A percentile compares a stretch with the other conserved stretches of the same genome.
Evolutionary conservation across 2,797 vertebrate species (phyloP).

Genomic region (Enteromius trimaculatus): DNA sequence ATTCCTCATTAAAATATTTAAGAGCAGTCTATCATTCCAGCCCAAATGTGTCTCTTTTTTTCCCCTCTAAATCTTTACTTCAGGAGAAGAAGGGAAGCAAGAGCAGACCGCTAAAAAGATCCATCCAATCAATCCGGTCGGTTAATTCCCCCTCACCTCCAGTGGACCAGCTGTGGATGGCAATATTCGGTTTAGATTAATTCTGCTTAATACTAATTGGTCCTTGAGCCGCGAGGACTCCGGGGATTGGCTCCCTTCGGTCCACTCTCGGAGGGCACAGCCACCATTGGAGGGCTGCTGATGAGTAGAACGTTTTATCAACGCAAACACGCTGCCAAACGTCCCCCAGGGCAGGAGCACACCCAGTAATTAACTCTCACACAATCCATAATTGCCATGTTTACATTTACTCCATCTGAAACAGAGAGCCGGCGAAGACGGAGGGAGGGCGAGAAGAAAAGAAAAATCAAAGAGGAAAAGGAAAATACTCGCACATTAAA

Average conservation of each 20-base stretch:
- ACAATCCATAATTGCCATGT: conserved; percentile 88
- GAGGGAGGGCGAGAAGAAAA: conserved; percentile 55
- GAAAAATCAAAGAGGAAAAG: conserved; percentile 44
- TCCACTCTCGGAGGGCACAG: conserved; percentile 75
- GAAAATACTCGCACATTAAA: conserved; percentile 70
- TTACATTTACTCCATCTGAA: conserved; percentile 75
- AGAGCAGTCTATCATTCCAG: conserved; percentile 25
- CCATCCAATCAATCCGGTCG: conserved; percentile 72
- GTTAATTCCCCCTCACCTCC: conserved; percentile 82
- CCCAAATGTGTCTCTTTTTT: conserved; percentile 26
- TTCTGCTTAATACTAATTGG: conserved; percentile 86
- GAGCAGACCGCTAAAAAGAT: conserved; percentile 49
- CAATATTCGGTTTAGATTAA: conserved; percentile 82
- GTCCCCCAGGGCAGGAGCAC: conserved; percentile 74
- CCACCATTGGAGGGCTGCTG: conserved; percentile 76
- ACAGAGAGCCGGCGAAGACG: conserved; percentile 63
- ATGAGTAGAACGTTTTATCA: conserved; percentile 82
- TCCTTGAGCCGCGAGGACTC: conserved; percentile 76
- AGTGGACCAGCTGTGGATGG: conserved; percentile 80
- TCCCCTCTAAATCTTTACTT: not conserved
- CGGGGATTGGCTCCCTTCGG: conserved; percentile 76
- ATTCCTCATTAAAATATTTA: conserved; percentile 33
- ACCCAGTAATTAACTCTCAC: conserved; percentile 85
- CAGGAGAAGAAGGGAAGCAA: conserved; percentile 6
- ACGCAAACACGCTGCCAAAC: conserved; percentile 77